phyloP scores from a whole-genome alignment of 2,888 invertebrate species.

The Lacanobia oleracea region DNA sequence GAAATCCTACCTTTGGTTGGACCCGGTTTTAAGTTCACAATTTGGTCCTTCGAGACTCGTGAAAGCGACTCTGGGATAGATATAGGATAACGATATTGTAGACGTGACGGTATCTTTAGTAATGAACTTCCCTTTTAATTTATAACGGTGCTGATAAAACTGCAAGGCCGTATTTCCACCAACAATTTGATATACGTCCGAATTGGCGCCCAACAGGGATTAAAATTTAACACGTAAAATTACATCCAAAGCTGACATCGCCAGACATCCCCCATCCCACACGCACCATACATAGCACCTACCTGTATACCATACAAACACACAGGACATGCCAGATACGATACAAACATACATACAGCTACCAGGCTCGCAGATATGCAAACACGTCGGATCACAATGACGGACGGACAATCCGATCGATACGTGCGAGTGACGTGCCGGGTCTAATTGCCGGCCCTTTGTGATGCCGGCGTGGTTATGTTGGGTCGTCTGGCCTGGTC shows the following conservation, averaged over 20 bases:
- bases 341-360: slow-evolving; percentile 36
- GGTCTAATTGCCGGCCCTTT: slow-evolving; percentile 68
- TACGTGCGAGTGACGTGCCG: slow-evolving; percentile 69
- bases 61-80: background rate
- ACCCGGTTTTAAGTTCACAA: slow-evolving; percentile 2
- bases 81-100: slow-evolving; percentile 17
- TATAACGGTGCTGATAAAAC: slow-evolving; percentile 3
- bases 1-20: background rate
- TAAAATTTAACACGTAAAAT: slow-evolving; percentile 31
- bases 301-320: slow-evolving; percentile 16
- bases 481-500: slow-evolving; percentile 51
- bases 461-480: slow-evolving; percentile 56
- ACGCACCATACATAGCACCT: slow-evolving; percentile 13
- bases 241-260: slow-evolving; percentile 30
- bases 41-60: slow-evolving; percentile 5
- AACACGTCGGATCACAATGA: slow-evolving; percentile 66
- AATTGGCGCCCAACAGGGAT: slow-evolving; percentile 38
- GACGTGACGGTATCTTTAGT: slow-evolving; percentile 1
- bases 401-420: slow-evolving; percentile 75
- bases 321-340: background rate
- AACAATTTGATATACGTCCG: background rate
- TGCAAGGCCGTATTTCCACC: background rate
- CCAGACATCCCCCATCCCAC: slow-evolving; percentile 33
- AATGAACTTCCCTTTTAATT: background rate
- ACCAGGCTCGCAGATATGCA: slow-evolving; percentile 66